phyloP scores from a whole-genome alignment of 2,888 invertebrate species.

The Crepidodera aurea region DNA sequence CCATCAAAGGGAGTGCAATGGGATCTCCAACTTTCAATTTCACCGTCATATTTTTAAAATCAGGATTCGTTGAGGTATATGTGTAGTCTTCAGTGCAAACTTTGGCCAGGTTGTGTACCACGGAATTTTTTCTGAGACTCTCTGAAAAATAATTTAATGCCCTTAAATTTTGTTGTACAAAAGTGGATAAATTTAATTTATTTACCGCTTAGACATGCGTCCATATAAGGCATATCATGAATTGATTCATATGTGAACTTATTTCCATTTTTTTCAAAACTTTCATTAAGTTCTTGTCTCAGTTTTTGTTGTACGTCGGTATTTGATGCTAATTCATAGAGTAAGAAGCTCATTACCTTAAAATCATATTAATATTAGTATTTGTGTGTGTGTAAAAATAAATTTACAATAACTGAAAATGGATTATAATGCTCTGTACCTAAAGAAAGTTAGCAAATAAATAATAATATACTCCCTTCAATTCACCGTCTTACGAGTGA shows the following conservation, averaged over 20 bases:
- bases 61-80: slow-evolving; percentile 41
- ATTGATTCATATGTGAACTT: slow-evolving; percentile 63
- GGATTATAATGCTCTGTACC: too few relatives aligned
- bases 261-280: slow-evolving; percentile 59
- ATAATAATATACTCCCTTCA: too few relatives aligned
- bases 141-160: slow-evolving; percentile 40
- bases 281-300: slow-evolving; percentile 63
- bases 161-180: too few relatives aligned
- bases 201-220: slow-evolving; percentile 66
- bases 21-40: slow-evolving; percentile 51
- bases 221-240: slow-evolving; percentile 65
- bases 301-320: slow-evolving; percentile 63
- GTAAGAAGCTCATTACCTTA: slow-evolving; percentile 59
- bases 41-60: slow-evolving; percentile 39
- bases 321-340: slow-evolving; percentile 63
- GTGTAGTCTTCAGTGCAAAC: slow-evolving; percentile 46
- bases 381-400: too few relatives aligned
- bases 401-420: too few relatives aligned
- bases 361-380: too few relatives aligned
- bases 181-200: too few relatives aligned
- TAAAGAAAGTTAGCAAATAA: too few relatives aligned
- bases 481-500: too few relatives aligned
- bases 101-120: slow-evolving; percentile 36
- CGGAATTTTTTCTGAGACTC: slow-evolving; percentile 40
- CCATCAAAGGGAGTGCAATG: slow-evolving; percentile 52